These are phyloP conservation scores for Cynopterus brachyotis DNA, from an alignment of 2,113 vertebrate genomes.

Conservation along the genomic window DNA sequence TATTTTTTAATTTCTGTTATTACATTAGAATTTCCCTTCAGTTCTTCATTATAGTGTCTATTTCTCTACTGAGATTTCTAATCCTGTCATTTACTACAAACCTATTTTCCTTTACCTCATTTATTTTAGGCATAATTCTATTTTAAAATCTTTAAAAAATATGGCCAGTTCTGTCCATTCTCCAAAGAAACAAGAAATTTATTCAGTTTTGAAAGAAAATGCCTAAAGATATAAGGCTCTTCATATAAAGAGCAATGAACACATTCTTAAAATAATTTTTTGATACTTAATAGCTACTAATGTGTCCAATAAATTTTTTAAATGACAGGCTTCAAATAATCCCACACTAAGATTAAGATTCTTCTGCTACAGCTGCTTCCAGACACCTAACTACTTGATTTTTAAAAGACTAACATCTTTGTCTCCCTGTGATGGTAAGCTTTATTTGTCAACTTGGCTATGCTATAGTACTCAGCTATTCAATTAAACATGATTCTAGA, in stretches of 20 bases:
- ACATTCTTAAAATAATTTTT: background rate
- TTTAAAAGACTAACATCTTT: background rate
- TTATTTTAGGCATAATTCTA: background rate
- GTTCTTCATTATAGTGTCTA: background rate
- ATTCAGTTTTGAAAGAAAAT: background rate
- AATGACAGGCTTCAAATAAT: background rate
- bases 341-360: background rate
- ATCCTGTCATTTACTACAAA: background rate
- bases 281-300: background rate
- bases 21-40: background rate
- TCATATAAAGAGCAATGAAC: background rate
- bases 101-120: background rate
- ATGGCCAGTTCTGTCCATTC: background rate
- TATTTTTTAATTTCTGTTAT: background rate
- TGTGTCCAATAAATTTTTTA: background rate
- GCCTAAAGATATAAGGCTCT: background rate
- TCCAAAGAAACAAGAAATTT: background rate
- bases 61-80: background rate
- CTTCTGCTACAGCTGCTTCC: background rate
- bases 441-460: background rate
- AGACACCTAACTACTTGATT: conserved; percentile 1
- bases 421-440: background rate
- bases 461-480: background rate
- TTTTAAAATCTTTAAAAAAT: background rate
- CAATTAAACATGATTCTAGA: background rate